Evolutionary conservation across 2,797 vertebrate species (phyloP), one percentile per base, ranked within the genome.

Genomic region (Gouania willdenowi): DNA sequence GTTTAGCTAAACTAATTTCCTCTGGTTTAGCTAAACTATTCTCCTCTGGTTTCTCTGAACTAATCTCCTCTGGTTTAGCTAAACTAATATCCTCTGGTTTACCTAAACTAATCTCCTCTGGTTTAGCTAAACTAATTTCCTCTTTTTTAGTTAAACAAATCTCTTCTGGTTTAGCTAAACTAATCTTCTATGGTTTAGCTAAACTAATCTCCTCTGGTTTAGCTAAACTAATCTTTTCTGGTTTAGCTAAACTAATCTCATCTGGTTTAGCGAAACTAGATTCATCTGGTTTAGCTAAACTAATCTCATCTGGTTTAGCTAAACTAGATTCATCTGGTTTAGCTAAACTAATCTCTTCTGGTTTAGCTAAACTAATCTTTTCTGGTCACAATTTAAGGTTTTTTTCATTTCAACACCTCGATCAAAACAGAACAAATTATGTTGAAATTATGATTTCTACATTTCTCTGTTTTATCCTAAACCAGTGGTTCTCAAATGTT

Each of bases 11-110:
- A 75, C 75, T 83, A 80, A 84, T 85, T 28, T 30, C 28, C 28
- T 30, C n/a, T n/a, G n/a, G n/a, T 78, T 68, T 72, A 20, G 59
- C 19, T 75, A 70, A 64, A 75, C 75, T 83, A 80, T 84, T 85
- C 28, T 30, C 28, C 28, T 30, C n/a, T n/a, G n/a, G n/a, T 78
- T 68, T 72, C 20, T 59, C 19, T 75, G 70, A 64, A 75, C 75
- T 83, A 80, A 84, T 85, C 28, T 30, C 28, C 28, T 30, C n/a
- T n/a, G n/a, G n/a, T 78, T 68, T 72, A 20, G 59, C 19, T 75
- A 70, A 64, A 75, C 75, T 83, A 80, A 84, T 85, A 28, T 30
- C 28, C 28, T 30, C n/a, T n/a, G n/a, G n/a, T 78, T 68, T 72
- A 20, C 59, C 19, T 75, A 70, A 64, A 75, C 75, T 83, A 80